Base-by-base conservation (phyloP, 2,888 invertebrate genomes). In the Acheta domesticus region DNA sequence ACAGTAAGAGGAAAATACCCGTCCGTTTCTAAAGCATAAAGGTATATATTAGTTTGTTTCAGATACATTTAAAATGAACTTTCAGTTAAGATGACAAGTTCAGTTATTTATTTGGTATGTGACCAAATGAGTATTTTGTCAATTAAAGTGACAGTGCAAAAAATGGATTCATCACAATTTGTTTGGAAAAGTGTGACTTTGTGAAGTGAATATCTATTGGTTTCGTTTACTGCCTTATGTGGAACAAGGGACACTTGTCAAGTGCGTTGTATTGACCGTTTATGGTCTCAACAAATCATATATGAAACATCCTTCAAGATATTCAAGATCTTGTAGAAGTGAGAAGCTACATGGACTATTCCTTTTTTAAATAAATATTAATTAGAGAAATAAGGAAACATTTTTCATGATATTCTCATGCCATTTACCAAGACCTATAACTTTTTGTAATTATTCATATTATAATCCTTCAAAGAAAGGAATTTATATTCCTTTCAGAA, bases 401-500 rank as follows among this genome's bases (percentile, higher is more conserved):
- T 62, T 62, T 62, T 62, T 62, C 62, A 62, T 62, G 62, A 62
- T 62, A 62, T 62, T 62, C 62, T 62, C 62, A 62, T 62, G 62
- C 62, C 62, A 62, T 62, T 62, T 62, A 62, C 62, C 62, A 62
- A 62, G 62, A 62, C 62, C 62, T 62, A 62, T 62, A 62, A 62
- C 62, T 62, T 62, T 62, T 62, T 62, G 62, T 62, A 62, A 62
- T 62, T n/a, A 62, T 62, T 62, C 62, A 62, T 62, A 62, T n/a
- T 62, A n/a, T n/a, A 62, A 62, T 62, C 62, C 62, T 62, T 62
- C 62, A 76, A 48, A 23, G 49, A 23, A 36, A 76, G n/a, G 76
- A 76, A 48, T 23, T 48, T 14, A n/a, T n/a, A 76, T 36, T 76
- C 76, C 48, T 48, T 76, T 76, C 76, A n/a, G 75, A 75, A 14